Conservation (phyloP, 64 coral and sea anemone species). For the Montipora capricornis region DNA sequence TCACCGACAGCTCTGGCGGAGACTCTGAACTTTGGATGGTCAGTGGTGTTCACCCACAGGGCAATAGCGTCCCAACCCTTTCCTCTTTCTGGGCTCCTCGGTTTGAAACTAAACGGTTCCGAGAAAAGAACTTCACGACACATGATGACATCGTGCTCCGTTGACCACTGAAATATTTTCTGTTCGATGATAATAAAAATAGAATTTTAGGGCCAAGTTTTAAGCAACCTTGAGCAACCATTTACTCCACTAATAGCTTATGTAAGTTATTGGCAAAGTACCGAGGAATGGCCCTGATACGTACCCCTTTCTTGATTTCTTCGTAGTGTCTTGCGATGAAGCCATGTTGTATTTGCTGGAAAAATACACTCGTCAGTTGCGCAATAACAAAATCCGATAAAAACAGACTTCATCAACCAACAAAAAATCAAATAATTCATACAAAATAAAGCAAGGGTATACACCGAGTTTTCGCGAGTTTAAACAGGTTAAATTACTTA, state of each 20-base stretch:
- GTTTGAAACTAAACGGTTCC: neutral
- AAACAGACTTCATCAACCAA: neutral
- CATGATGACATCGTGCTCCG: slow-evolving; percentile 6
- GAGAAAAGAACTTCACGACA: slow-evolving; percentile 33
- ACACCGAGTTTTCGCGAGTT: slow-evolving; percentile 1
- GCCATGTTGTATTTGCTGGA: slow-evolving; percentile 43
- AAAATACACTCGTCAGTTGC: neutral
- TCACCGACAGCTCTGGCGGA: slow-evolving; percentile 51
- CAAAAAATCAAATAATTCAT: slow-evolving; percentile 5
- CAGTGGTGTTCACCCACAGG: slow-evolving; percentile 8
- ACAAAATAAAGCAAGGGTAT: slow-evolving; percentile 21
- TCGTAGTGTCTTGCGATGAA: neutral
- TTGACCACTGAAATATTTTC: slow-evolving; percentile 45
- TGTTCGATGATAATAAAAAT: slow-evolving; percentile 8
- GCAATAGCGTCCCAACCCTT: slow-evolving; percentile 70
- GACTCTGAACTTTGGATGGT: slow-evolving; percentile 63
- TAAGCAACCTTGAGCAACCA: neutral
- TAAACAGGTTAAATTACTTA: slow-evolving; percentile 13
- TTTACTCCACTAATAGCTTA: too few relatives aligned
- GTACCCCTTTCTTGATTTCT: too few relatives aligned
- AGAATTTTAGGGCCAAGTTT: neutral
- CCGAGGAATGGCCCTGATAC: too few relatives aligned
- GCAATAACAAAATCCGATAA: neutral
- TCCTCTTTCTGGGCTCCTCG: slow-evolving; percentile 35
- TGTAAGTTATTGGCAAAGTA: too few relatives aligned